phyloP scores from a whole-genome alignment of 1,140 invertebrate species.

The Hycleus cichorii region DNA sequence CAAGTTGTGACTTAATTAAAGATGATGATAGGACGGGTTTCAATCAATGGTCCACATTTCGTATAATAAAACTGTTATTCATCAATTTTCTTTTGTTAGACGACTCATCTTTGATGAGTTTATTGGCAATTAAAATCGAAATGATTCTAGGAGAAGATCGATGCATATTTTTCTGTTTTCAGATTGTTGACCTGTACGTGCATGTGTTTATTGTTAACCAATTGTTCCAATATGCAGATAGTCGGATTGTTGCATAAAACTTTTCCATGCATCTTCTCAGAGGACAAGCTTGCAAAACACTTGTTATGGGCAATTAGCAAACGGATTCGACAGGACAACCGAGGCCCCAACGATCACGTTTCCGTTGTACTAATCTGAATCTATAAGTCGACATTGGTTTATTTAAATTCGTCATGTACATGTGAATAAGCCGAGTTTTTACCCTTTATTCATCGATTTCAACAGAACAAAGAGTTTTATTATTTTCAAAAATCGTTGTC shows the following conservation, averaged over 20 bases:
- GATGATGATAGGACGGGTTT: slow-evolving; percentile 14
- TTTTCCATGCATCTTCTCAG: slow-evolving; percentile 14
- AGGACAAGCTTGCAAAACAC: slow-evolving; percentile 16
- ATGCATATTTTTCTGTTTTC: no score
- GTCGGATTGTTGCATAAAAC: slow-evolving; percentile 9
- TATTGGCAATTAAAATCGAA: background rate
- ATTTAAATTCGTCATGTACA: no score
- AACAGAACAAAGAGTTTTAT: no score
- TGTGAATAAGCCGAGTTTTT: no score
- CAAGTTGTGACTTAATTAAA: slow-evolving; percentile 2
- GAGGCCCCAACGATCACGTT: slow-evolving; percentile 13
- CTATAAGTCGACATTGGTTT: background rate
- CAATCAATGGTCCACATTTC: slow-evolving; percentile 10
- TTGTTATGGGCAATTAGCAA: slow-evolving; percentile 17
- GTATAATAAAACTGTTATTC: slow-evolving; percentile 1
- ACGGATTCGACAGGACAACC: slow-evolving; percentile 15
- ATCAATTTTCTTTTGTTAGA: slow-evolving; percentile 9
- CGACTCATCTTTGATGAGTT: slow-evolving; percentile 6
- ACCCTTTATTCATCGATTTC: no score
- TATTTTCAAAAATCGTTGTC: no score
- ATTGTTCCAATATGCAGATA: slow-evolving; percentile 14
- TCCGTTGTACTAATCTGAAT: slow-evolving; percentile 15
- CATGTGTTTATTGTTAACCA: background rate
- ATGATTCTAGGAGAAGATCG: no score
- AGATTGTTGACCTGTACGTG: background rate